Base-by-base conservation (phyloP, 2,113 vertebrate species). In the Hemiscyllium ocellatum region DNA sequence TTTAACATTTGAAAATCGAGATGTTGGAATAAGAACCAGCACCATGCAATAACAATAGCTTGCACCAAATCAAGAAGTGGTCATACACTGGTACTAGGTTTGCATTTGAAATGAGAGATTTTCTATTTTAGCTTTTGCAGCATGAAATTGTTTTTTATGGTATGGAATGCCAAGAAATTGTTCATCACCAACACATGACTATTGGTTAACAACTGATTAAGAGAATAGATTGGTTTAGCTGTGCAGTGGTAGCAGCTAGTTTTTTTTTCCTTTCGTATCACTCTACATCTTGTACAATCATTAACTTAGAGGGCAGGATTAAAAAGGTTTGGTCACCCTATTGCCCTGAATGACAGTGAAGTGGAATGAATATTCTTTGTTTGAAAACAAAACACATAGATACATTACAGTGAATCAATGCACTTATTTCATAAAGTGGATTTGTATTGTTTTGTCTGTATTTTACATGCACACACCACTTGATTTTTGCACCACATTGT, bases 361-460 rank as follows among this genome's bases (percentile, higher is more conserved):
- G 12, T 95, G 47, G 22, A 95, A 72, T 72, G 42, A 95, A 7
- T 47, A 2, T 12, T 50, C 8, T 26, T 76, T 61, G 56, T 61
- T 95, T 72, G 19, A 50, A 95, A 89, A 26, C 17, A 95, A 24
- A n/a, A 70, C 33, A 72, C 19, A 95, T 95, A 69, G 42, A 50
- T 72, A 69, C 26, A 95, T 95, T 33, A 50, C 42, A 72, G 42
- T 95, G 93, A 95, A 29, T 95, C 68, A 76, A 95, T 95, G 42
- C 69, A 95, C 52, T 76, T 42, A 42, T 70, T 72, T 72, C 26
- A n/a, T 72, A 95, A 95, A 50, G 68, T 76, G 26, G 94, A 95
- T 95, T 69, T 95, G 13, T 95, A 95, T 52, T 95, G 24, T 68
- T 61, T 26, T 47, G 37, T 50, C 94, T 95, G 89, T 29, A 69